Conservation (phyloP, 2,113 vertebrate species). For the Myrmecophaga tridactyla region DNA sequence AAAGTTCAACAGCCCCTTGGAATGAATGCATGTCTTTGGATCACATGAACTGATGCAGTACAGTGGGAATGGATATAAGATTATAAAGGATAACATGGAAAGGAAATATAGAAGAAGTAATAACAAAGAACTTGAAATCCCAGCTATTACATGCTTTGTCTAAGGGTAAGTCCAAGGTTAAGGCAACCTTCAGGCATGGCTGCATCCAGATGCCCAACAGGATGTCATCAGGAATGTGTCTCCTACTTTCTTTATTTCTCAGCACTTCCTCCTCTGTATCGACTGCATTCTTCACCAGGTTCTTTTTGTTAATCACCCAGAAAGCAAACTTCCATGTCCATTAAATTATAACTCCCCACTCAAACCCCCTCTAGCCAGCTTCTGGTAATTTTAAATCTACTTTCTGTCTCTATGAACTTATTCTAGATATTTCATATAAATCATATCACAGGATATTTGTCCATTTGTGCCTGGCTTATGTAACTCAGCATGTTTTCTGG, state of each 20-base stretch:
- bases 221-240: not conserved
- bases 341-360: too few relatives aligned
- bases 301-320: too few relatives aligned
- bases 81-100: too few relatives aligned
- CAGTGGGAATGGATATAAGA: not conserved
- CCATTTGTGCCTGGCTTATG: too few relatives aligned
- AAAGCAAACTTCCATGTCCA: too few relatives aligned
- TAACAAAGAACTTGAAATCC: not conserved
- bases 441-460: too few relatives aligned
- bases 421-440: too few relatives aligned
- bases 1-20: not conserved
- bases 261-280: not conserved
- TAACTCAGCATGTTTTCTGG: too few relatives aligned
- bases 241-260: not conserved
- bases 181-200: not conserved
- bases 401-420: too few relatives aligned
- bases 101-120: not conserved
- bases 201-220: not conserved
- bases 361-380: too few relatives aligned
- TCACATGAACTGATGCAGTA: fast-evolving
- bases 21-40: not conserved
- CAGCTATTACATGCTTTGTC: not conserved
- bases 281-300: not conserved
- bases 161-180: too few relatives aligned
- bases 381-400: too few relatives aligned